Base-by-base conservation (phyloP, 2,113 vertebrate genomes). In the Lichenostomus cassidix region DNA sequence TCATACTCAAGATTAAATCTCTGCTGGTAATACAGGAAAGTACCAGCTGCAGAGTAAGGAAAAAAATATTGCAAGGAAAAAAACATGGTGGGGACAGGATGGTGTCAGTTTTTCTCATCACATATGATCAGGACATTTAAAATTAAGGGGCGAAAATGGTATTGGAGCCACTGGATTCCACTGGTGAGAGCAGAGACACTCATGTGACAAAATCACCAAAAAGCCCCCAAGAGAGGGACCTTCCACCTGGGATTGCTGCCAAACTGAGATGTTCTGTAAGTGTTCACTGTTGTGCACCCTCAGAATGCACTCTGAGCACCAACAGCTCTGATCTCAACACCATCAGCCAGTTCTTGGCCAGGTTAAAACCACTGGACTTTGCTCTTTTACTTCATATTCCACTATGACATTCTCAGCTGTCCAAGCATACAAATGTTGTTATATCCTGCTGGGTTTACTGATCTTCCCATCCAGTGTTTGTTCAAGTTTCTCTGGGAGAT, bases 241-340 rank as follows among this genome's bases (percentile, higher is more conserved):
- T 53, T 18, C 31, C 31, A 12, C 15, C 22, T 15, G 15, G 56
- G 24, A n/a, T 0, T 0, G 0, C 3, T 63, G 42, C 41, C 64
- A 33, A 69, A 53, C 3, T 7, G 25, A 31, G 23, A 39, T 2
- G 0, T 19, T 68, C 8, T 21, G 12, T 2, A 11, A 2, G 13
- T 3, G 11, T 20, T 39, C 11, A 16, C 17, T 35, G 28, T 2
- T 29, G 44, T 35, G 73, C 33, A 78, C 21, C 58, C 70, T n/a
- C 49, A 46, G 13, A 39, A 52, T 2, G 10, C 23, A 27, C 33
- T 22, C 33, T 11, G 27, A 63, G 73, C 80, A 75, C 47, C 42
- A 50, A 24, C 46, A 52, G 25, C 22, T 41, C 59, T n/a, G 23
- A 59, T 5, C 18, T 24, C 1, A 0, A 28, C 25, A 53, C 19